These are phyloP conservation scores for Euphydryas editha DNA, from an alignment of 2,888 invertebrate genomes.

Conservation along the genomic window DNA sequence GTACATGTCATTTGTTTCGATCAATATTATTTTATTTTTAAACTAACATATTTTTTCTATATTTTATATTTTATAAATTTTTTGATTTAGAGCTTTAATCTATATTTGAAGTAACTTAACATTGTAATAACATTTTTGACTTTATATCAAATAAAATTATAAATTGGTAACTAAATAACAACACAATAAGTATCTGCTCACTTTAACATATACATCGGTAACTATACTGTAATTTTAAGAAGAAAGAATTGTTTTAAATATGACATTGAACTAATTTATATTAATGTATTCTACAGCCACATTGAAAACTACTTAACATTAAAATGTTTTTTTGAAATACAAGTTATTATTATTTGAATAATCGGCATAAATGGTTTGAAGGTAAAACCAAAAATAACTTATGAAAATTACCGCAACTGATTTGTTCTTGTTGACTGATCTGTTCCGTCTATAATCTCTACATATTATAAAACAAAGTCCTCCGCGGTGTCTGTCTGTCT, in stretches of 20 bases:
- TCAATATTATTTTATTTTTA: neutral
- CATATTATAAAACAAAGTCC: no score
- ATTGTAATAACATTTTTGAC: neutral
- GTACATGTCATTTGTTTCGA: neutral
- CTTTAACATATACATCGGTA: neutral
- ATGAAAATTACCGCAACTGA: no score
- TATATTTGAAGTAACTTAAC: no score
- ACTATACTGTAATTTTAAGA: neutral
- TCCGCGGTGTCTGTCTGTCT: no score
- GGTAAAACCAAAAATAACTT: no score
- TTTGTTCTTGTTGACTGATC: no score
- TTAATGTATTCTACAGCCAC: neutral
- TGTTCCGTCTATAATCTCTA: no score
- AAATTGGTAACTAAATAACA: neutral
- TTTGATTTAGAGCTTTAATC: no score
- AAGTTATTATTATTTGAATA: no score
- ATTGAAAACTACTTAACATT: neutral
- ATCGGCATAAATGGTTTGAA: no score
- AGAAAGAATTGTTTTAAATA: neutral
- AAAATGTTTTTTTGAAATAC: neutral
- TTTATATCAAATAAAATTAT: slow-evolving; percentile 6
- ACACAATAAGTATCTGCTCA: neutral
- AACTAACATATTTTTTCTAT: neutral
- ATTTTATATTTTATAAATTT: neutral
- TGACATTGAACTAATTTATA: neutral